Evolutionary conservation across 2,888 invertebrate species (phyloP).

Genomic region (Xylophagus ater): DNA sequence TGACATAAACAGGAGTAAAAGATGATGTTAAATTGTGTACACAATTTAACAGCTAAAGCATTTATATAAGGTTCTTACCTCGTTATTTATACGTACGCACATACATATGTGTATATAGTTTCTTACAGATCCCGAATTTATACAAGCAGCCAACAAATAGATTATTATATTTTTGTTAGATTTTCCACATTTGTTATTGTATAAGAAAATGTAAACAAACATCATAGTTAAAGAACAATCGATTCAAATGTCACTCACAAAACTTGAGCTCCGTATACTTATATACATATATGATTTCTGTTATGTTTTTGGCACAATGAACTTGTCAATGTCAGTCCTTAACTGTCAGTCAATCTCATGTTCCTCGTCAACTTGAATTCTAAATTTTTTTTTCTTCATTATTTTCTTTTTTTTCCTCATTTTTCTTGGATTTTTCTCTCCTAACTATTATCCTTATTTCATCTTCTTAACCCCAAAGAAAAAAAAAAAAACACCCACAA

Average conservation of each 20-base stretch:
- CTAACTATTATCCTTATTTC: constrained; percentile 9
- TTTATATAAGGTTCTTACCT: too few species aligned
- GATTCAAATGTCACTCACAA: constrained; percentile 21
- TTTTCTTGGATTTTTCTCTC: constrained; percentile 1
- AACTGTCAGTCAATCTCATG: constrained; percentile 19
- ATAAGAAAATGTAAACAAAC: too few species aligned
- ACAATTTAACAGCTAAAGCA: too few species aligned
- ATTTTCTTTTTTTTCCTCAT: not conserved
- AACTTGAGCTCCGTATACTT: constrained; percentile 1
- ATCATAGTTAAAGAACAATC: too few species aligned
- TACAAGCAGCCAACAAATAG: too few species aligned
- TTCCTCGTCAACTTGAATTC: constrained; percentile 12
- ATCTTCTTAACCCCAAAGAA: not conserved
- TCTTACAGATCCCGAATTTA: too few species aligned
- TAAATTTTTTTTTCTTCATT: not conserved
- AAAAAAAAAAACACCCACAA: not conserved
- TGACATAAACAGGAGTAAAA: too few species aligned
- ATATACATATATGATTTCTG: constrained; percentile 11
- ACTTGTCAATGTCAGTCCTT: constrained; percentile 20
- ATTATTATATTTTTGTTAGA: too few species aligned
- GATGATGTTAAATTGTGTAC: constrained; percentile 13
- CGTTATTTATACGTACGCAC: too few species aligned
- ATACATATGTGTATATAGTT: too few species aligned
- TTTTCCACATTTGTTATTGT: too few species aligned
- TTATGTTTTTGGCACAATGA: constrained; percentile 18